Percentiles rank a stretch among this genome's conserved stretches.
Evolutionary conservation across 2,113 vertebrate species (phyloP).

Genomic region (Nothocercus julius): DNA sequence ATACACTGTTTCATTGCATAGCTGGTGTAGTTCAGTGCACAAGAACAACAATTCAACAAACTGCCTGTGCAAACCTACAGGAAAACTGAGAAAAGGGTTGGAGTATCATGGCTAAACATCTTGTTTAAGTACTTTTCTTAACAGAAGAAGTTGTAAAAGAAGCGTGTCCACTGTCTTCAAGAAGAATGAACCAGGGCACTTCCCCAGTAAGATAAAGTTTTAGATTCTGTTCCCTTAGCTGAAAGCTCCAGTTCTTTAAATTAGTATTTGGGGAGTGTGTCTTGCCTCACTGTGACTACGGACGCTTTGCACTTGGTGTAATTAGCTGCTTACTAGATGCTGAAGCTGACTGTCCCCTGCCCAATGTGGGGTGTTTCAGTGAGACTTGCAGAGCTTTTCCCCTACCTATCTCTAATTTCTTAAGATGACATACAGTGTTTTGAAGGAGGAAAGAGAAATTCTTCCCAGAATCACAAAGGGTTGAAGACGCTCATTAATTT

Average conservation of each 20-base stretch:
- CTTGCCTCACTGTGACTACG: neutral
- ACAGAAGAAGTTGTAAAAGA: neutral
- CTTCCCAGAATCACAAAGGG: neutral
- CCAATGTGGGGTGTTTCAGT: neutral
- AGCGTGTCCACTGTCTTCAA: neutral
- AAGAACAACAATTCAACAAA: neutral
- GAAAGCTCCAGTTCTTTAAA: neutral
- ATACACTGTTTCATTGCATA: fast-evolving
- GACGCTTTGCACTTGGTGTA: neutral
- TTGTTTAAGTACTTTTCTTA: no score
- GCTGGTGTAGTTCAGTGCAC: neutral
- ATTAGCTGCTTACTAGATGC: neutral
- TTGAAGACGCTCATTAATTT: neutral
- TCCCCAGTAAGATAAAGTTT: neutral
- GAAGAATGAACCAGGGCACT: neutral
- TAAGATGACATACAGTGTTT: neutral
- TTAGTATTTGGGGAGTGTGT: neutral
- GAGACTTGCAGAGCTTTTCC: neutral
- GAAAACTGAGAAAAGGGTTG: neutral
- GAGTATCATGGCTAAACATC: neutral
- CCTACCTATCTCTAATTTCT: neutral
- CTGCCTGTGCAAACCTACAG: neutral
- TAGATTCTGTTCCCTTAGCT: neutral
- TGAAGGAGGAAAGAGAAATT: neutral
- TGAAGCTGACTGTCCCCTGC: neutral